Base-by-base conservation (phyloP, 1,140 invertebrate genomes). In the Achatina immaculata region DNA sequence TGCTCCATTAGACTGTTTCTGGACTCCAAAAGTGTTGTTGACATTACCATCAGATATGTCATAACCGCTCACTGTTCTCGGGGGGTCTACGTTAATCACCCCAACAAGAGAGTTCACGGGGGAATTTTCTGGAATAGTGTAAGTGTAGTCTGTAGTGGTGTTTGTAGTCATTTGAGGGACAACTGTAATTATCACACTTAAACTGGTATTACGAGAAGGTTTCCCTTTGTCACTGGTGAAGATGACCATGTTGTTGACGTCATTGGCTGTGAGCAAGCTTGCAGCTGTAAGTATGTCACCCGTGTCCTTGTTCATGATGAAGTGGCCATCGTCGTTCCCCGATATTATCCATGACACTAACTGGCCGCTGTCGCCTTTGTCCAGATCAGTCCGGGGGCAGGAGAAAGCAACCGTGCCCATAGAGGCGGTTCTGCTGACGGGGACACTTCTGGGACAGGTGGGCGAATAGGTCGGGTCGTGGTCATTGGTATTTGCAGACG, bases 311-410 rank as follows among this genome's bases (percentile, higher is more conserved):
- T 69, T 28, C 0, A 68, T 51, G 28, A 66, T 1, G n/a, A 69
- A 76, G 21, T 69, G 51, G 0, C 80, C 73, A 38, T 81, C 72
- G 36, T 31, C n/a, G 62, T 81, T 69, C 31, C 80, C 73, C 0
- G 62, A 38, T 7, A 38, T 21, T 31, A 69, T 69, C n/a, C 1
- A 48, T 24, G 62, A 36, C 0, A 0, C 28, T 3, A 75, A 9
- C 51, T 75, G 9, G n/a, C 38, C 73, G 28, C 73, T 81, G 21
- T 36, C 34, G 45, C 73, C 72, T 11, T 45, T 45, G 43, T 75
- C 71, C 28, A 21, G 19, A n/a, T 81, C 72, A 45, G 21, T 66
- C 14, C 38, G 72, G 0, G 42, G 43, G 11, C 16, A 36, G 9
- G 40, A 19, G 0, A 3, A 38, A 11, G 75, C 48, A 3, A 31